Evolutionary conservation across 2,113 vertebrate genomes (phyloP).

Genomic region (Ictalurus furcatus): DNA sequence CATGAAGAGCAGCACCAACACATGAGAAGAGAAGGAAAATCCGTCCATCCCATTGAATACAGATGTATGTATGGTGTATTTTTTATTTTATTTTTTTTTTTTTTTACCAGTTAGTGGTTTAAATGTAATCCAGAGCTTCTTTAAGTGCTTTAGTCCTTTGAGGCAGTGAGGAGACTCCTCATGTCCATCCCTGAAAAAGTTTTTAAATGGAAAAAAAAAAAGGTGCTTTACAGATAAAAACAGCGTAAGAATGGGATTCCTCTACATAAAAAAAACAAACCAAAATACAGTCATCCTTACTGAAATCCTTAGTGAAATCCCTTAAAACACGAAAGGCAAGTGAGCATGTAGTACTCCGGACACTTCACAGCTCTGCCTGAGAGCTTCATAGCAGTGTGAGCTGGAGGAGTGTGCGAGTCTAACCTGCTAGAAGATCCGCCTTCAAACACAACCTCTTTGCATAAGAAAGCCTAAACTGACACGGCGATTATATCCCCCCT

Average conservation of each 20-base stretch:
- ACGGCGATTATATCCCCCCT: slow-evolving; percentile 81
- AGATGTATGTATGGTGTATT: not conserved
- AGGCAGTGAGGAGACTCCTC: not conserved
- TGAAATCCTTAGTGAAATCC: not conserved
- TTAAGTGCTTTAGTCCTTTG: not conserved
- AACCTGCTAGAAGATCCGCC: slow-evolving; percentile 84
- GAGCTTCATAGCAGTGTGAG: not conserved
- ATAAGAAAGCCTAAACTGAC: slow-evolving; percentile 92
- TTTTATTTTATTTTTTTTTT: not conserved
- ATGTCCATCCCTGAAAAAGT: not conserved
- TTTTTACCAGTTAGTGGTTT: not conserved
- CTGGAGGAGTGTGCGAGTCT: slow-evolving; percentile 41
- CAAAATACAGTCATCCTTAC: not conserved
- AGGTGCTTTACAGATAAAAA: not conserved
- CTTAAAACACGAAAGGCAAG: not conserved
- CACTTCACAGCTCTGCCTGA: not conserved
- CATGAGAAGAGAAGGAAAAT: not conserved
- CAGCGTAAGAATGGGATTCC: not conserved
- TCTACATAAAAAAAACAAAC: too few species aligned
- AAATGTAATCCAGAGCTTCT: not conserved
- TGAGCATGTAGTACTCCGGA: not conserved
- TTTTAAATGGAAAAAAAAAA: not conserved
- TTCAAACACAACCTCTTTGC: slow-evolving; percentile 86
- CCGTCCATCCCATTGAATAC: not conserved
- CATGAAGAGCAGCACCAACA: not conserved